Evolutionary conservation across 2,888 invertebrate genomes (phyloP), one percentile per base, ranked within the genome.

Genomic region (Drosophila neutralis): DNA sequence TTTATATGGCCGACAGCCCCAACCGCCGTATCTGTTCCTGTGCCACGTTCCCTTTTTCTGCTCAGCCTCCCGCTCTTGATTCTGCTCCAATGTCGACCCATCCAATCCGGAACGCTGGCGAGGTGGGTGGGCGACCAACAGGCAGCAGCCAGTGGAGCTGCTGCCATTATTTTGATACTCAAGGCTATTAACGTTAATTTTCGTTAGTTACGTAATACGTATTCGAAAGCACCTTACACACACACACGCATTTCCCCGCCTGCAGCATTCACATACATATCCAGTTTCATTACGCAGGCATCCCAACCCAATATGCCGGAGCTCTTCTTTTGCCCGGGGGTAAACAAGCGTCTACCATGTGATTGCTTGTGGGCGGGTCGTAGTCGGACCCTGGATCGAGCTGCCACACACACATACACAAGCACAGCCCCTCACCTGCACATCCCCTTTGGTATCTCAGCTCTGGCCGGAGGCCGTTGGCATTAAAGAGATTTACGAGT

Each of bases 401-500:
- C 24, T 42, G 31, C 53, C 24, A 49, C 49, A 40, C 59, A 29
- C 8, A 29, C 13, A 52, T 31, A 21, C n/a, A 31, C 27, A 5
- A 24, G 27, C n/a, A 27, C 27, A 45, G 52, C 53, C 69, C 65
- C 48, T 48, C 74, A 59, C 67, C 71, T 57, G 65, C 38, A 40
- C 35, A 36, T 38, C 62, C 62, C 52, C 38, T 42, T 33, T 45
- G 60, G 66, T 83, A 72, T 86, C 78, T 67, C 42, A 42, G 70
- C 71, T 74, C 53, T 69, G 78, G 68, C 87, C 87, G 82, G 83
- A 83, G 87, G 83, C 87, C 78, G 85, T 75, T 70, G 87, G 88
- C 83, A 91, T 91, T 91, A 91, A 90, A 80, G 78, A 91, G 91
- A 91, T 91, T 87, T 91, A 91, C 90, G 91, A 91, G 90, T 91